Conservation (phyloP, 1,140 invertebrate genomes). For the Mamestra configurata region DNA sequence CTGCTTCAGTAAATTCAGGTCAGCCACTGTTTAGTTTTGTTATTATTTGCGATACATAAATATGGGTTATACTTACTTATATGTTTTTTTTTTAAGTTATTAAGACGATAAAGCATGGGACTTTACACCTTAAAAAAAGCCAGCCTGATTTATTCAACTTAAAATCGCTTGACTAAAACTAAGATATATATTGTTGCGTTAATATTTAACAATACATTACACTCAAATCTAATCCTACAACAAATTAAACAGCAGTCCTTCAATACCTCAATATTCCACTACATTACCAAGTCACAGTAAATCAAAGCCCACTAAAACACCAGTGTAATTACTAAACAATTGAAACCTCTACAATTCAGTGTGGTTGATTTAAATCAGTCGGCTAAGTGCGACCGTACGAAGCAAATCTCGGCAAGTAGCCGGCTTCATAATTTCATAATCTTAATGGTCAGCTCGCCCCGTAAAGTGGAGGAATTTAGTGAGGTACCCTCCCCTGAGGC, state of each 20-base stretch:
- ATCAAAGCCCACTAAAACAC: neutral
- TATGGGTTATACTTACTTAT: no score
- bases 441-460: conserved; percentile 76
- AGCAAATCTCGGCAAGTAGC: conserved; percentile 75
- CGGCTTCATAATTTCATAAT: conserved; percentile 85
- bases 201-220: neutral
- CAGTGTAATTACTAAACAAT: conserved; percentile 35
- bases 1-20: conserved; percentile 17
- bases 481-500: conserved; percentile 67
- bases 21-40: conserved; percentile 3
- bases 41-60: neutral
- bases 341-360: conserved; percentile 18
- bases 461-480: conserved; percentile 82
- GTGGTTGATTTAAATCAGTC: conserved; percentile 64
- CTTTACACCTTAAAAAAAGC: no score
- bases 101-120: no score
- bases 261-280: neutral
- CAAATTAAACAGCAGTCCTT: neutral
- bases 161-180: no score
- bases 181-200: neutral
- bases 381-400: conserved; percentile 65
- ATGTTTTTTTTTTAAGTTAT: no score
- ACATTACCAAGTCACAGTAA: neutral
- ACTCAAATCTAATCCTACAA: no score
- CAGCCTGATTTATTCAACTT: no score